These are phyloP conservation scores for Paramormyrops kingsleyae DNA, from an alignment of 2,113 vertebrate genomes.

Conservation along the genomic window DNA sequence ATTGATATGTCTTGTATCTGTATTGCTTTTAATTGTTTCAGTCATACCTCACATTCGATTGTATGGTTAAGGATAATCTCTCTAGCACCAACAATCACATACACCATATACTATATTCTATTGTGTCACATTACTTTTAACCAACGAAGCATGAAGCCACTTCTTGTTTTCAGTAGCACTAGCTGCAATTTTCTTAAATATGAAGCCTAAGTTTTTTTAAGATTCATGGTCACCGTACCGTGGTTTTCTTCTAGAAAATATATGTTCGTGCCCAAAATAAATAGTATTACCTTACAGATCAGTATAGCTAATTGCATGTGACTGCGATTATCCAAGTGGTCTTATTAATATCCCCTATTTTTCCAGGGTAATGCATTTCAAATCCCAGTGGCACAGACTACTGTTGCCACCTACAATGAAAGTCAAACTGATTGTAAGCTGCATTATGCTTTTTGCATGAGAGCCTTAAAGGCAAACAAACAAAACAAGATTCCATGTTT, in stretches of 20 bases:
- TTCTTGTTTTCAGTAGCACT: not conserved
- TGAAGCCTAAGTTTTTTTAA: not conserved
- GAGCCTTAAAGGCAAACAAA: not conserved
- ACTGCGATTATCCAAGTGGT: constrained; percentile 10
- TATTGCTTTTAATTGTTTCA: not conserved
- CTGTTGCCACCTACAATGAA: not conserved
- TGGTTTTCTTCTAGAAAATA: not conserved
- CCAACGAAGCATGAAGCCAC: not conserved
- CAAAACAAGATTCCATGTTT: not conserved
- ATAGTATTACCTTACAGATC: constrained; percentile 34
- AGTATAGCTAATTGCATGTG: constrained; percentile 23
- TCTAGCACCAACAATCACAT: not conserved
- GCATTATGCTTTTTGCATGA: not conserved
- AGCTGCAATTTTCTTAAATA: not conserved
- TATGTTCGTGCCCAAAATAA: constrained; percentile 34
- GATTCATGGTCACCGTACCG: constrained; percentile 23
- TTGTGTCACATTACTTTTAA: not conserved
- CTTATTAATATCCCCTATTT: constrained; percentile 34
- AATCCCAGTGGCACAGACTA: not conserved
- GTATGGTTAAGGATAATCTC: not conserved
- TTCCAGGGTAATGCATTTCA: constrained; percentile 24
- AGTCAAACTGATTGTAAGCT: not conserved
- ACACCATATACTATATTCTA: not conserved
- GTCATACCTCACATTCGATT: not conserved
- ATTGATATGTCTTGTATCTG: not conserved